Evolutionary conservation across 2,113 vertebrate species (phyloP).

Genomic region (Rhinolophus ferrumequinum): DNA sequence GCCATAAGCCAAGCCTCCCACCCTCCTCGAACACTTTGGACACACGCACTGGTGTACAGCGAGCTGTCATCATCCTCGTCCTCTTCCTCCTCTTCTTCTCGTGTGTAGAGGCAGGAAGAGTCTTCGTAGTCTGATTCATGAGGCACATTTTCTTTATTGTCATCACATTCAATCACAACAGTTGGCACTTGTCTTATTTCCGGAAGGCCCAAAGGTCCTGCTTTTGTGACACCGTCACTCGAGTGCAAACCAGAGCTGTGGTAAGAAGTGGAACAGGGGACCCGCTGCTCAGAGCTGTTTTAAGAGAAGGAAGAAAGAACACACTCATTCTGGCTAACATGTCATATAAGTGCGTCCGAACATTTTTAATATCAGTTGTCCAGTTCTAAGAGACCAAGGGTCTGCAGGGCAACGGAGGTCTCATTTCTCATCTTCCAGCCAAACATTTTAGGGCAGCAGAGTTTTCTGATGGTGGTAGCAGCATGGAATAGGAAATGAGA

Average conservation of each 20-base stretch:
- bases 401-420: background rate
- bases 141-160: slow-evolving; percentile 99
- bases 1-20: background rate
- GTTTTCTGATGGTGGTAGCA: background rate
- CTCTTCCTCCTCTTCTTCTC: slow-evolving; percentile 94
- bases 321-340: background rate
- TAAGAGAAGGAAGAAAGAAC: slow-evolving; percentile 42
- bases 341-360: background rate
- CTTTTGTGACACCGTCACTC: slow-evolving; percentile 86
- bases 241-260: slow-evolving; percentile 93
- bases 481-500: too few species aligned
- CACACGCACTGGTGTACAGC: slow-evolving; percentile 91
- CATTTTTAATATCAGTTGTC: background rate
- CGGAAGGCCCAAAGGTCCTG: slow-evolving; percentile 89
- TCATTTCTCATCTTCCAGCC: background rate
- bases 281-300: slow-evolving; percentile 79
- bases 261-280: slow-evolving; percentile 78
- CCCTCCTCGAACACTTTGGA: rapidly evolving
- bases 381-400: background rate
- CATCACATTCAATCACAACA: slow-evolving; percentile 96
- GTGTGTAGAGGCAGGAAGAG: slow-evolving; percentile 94
- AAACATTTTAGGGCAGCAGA: background rate
- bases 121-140: slow-evolving; percentile 96
- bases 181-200: slow-evolving; percentile 96
- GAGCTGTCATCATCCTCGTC: slow-evolving; percentile 93